Percentiles rank a stretch among this genome's conserved stretches.
phyloP scores from a whole-genome alignment of 2,797 vertebrate species.

The Alfaro cultratus region DNA sequence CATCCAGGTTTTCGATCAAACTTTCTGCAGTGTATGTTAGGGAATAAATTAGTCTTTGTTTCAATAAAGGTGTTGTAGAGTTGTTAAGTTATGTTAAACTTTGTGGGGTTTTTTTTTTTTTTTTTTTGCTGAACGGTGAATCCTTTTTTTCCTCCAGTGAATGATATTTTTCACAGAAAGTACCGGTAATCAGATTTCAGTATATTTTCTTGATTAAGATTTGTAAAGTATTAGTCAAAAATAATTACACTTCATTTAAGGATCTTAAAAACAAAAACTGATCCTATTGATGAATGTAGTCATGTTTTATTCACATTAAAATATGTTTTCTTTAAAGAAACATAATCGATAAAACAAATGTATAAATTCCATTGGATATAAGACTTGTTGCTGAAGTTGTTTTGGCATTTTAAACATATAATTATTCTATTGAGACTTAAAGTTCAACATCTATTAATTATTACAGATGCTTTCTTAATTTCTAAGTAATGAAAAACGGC shows the following conservation, averaged over 20 bases:
- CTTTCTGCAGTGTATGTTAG: slow-evolving; percentile 41
- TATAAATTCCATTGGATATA: not conserved
- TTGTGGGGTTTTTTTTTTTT: not conserved
- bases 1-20: slow-evolving; percentile 10
- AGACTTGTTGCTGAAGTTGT: not conserved
- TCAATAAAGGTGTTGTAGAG: slow-evolving; percentile 41
- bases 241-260: not conserved
- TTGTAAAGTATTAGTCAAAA: not conserved
- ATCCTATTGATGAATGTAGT: not conserved
- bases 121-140: not conserved
- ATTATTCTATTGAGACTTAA: not conserved
- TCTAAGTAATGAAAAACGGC: not conserved
- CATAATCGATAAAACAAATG: not conserved
- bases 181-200: not conserved
- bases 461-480: not conserved
- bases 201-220: not conserved
- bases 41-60: slow-evolving; percentile 53
- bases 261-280: not conserved
- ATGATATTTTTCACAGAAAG: not conserved
- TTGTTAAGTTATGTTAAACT: not conserved
- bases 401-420: not conserved
- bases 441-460: not conserved
- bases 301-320: not conserved
- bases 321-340: not conserved
- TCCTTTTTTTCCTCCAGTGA: not conserved